Evolutionary conservation across 2,797 vertebrate genomes (phyloP), one percentile per base, ranked within the genome.

Genomic region (Danio albolineatus): DNA sequence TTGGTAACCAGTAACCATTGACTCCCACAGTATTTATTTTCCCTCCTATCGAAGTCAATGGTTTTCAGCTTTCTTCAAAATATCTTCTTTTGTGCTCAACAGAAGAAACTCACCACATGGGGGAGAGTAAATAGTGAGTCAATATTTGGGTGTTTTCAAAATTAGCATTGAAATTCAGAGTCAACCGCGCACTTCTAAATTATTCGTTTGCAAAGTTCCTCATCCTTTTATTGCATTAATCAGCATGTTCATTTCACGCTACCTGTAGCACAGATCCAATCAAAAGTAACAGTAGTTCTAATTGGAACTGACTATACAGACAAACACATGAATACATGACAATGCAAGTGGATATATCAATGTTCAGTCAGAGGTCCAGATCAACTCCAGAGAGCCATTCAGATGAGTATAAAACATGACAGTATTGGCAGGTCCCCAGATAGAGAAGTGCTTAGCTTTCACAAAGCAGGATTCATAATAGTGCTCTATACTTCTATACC

Each of bases 391-490:
- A 28, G 28, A 3, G 79, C 85, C 84, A 60, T 83, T 88, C 88
- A 90, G 87, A 91, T 65, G 87, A 91, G 90, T 46, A 73, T 59
- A 89, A 89, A 91, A 90, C 87, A 89, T 89, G 93, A 94, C 92
- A 92, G 88, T 88, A 90, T 88, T 90, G 92, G 91, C 94, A 94
- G 91, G 89, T 92, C 90, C 86, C 79, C 73, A 84, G 88, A 81
- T 82, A 83, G 88, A 78, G 83, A 89, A 89, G 65, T 13, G 62
- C 82, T 90, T 87, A 85, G 83, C 89, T 86, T 92, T 90, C 89
- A 86, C 75, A 83, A 88, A 87, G 88, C 36, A 75, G 38, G 57
- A 78, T 91, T 90, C 91, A 90, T 88, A 90, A 92, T 60, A 90
- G 89, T 87, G 90, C 91, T 89, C 88, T 83, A 86, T 91, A 89